Conservation (phyloP, 1,140 invertebrate genomes). For the Conus betulinus region DNA sequence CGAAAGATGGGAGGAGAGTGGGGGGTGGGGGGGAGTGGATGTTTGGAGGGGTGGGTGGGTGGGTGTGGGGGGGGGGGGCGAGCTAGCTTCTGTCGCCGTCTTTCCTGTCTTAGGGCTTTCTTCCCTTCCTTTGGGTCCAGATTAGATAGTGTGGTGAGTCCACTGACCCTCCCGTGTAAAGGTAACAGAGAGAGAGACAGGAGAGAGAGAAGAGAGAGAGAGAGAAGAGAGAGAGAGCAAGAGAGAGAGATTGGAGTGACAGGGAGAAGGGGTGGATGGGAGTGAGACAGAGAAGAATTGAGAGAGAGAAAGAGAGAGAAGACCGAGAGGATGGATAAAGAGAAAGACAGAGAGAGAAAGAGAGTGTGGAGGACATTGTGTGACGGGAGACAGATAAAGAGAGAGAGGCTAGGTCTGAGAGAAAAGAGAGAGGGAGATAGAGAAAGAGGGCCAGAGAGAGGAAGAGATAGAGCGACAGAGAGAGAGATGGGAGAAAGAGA, state of each 20-base stretch:
- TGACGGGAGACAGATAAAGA: neutral
- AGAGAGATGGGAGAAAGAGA: too few relatives aligned
- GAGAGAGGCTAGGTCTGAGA: neutral
- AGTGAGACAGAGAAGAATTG: neutral
- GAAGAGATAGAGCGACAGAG: neutral
- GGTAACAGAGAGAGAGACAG: neutral
- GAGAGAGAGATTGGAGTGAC: neutral
- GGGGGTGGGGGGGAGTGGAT: neutral
- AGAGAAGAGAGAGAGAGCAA: neutral
- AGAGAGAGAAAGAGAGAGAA: constrained; percentile 1
- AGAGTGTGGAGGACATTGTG: neutral
- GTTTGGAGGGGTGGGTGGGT: neutral
- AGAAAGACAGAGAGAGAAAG: neutral
- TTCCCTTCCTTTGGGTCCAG: too few relatives aligned
- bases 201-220: constrained; percentile 17
- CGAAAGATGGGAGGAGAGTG: too few relatives aligned
- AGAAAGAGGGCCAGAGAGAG: neutral
- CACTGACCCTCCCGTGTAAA: too few relatives aligned
- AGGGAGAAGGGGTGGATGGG: neutral
- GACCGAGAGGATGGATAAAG: neutral
- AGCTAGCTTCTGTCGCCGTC: neutral
- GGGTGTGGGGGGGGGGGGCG: neutral
- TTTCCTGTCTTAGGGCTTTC: neutral
- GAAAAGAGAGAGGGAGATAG: neutral
- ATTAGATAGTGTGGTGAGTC: too few relatives aligned